Evolutionary conservation across 2,797 vertebrate genomes (phyloP).

Genomic region (Margarornis squamiger): DNA sequence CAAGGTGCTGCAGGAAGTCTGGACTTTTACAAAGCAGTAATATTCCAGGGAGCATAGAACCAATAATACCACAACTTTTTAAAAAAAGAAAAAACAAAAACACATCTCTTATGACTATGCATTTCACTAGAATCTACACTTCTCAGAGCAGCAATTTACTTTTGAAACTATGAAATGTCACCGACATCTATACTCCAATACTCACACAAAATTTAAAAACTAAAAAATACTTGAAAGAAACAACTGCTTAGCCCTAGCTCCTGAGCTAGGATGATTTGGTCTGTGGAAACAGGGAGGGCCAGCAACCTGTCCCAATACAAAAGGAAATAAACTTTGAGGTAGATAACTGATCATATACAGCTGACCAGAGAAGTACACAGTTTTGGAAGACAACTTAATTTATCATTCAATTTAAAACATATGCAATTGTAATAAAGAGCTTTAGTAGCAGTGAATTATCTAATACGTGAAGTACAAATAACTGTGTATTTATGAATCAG

Average conservation of each 20-base stretch:
- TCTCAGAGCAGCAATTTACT: conserved; percentile 88
- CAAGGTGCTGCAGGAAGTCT: conserved; percentile 81
- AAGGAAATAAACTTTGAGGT: conserved; percentile 98
- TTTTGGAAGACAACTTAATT: conserved; percentile 91
- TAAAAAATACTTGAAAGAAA: conserved; percentile 85
- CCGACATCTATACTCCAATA: conserved; percentile 85
- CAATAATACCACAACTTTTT: conserved; percentile 86
- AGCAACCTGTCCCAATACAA: conserved; percentile 93
- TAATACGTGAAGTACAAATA: conserved; percentile 81
- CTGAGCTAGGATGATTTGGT: conserved; percentile 97
- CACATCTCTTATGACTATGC: conserved; percentile 83
- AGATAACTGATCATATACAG: conserved; percentile 95
- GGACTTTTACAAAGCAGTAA: conserved; percentile 85
- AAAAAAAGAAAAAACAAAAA: conserved; percentile 74
- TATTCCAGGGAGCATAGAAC: conserved; percentile 86
- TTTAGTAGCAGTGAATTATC: conserved; percentile 81
- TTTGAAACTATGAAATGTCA: conserved; percentile 90
- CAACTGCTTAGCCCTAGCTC: conserved; percentile 91
- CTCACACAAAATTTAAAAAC: conserved; percentile 85
- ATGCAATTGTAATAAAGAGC: conserved; percentile 81
- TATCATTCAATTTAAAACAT: conserved; percentile 82
- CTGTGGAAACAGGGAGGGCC: conserved; percentile 96
- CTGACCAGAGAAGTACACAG: conserved; percentile 94
- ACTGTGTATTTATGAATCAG: conserved; percentile 84
- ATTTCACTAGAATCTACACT: conserved; percentile 86